A percentile compares a stretch with the other conserved stretches of the same genome.
Evolutionary conservation across 1,140 invertebrate species (phyloP).

Genomic region (Galleria mellonella): DNA sequence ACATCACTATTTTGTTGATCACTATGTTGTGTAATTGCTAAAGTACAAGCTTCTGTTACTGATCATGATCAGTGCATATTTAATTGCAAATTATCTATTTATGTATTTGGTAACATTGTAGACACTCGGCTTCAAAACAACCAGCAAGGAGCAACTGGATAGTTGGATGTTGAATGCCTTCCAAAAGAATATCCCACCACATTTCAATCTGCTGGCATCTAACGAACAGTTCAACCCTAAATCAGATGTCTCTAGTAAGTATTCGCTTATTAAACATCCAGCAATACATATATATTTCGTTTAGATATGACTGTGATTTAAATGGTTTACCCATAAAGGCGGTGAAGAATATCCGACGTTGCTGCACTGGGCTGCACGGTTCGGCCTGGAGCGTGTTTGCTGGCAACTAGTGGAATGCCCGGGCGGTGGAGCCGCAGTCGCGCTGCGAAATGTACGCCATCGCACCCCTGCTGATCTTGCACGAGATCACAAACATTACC

Average conservation of each 20-base stretch:
- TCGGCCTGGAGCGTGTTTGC: slow-evolving; percentile 87
- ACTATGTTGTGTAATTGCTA: too few species aligned
- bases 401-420: slow-evolving; percentile 90
- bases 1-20: too few species aligned
- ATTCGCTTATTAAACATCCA: too few species aligned
- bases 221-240: slow-evolving; percentile 70
- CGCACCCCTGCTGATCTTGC: slow-evolving; percentile 87
- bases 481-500: slow-evolving; percentile 80
- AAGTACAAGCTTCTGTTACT: too few species aligned
- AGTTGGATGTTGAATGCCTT: slow-evolving; percentile 87
- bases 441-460: slow-evolving; percentile 85
- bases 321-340: slow-evolving; percentile 65
- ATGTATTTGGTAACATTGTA: slow-evolving; percentile 33
- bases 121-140: slow-evolving; percentile 86
- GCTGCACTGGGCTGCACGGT: slow-evolving; percentile 90
- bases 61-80: too few species aligned
- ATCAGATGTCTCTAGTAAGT: slow-evolving; percentile 64
- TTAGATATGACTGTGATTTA: too few species aligned
- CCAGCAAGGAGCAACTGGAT: slow-evolving; percentile 85
- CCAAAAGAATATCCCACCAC: slow-evolving; percentile 86
- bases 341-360: slow-evolving; percentile 90
- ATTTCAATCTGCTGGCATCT: slow-evolving; percentile 83
- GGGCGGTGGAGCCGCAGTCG: slow-evolving; percentile 85
- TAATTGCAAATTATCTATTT: too few species aligned
- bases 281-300: too few species aligned